These are phyloP conservation scores for Pogonomyrmex californicus DNA, from an alignment of 1,140 invertebrate genomes.

Conservation along the genomic window DNA sequence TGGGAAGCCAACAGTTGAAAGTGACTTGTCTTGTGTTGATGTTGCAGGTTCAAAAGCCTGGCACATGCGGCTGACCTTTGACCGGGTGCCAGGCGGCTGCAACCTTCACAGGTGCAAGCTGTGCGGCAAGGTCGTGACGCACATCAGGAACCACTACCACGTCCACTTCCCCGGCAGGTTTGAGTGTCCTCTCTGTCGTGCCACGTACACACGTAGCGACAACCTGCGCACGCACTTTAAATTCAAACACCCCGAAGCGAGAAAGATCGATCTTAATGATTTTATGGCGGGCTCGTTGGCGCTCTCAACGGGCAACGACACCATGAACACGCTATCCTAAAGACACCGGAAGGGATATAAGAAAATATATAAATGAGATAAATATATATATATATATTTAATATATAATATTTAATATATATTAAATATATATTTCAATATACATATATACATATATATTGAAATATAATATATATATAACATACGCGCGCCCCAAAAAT, in stretches of 20 bases:
- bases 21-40: conserved; percentile 89
- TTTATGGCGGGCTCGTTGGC: conserved; percentile 86
- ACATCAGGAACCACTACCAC: conserved; percentile 96
- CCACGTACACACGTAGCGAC: conserved; percentile 95
- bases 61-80: conserved; percentile 96
- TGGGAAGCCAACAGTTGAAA: conserved; percentile 84
- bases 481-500: conserved; percentile 58
- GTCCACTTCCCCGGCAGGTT: conserved; percentile 95
- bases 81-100: conserved; percentile 94
- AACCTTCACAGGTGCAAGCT: conserved; percentile 96
- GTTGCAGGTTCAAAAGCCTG: conserved; percentile 96
- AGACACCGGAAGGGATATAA: conserved; percentile 56
- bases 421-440: conserved; percentile 60
- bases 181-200: conserved; percentile 94
- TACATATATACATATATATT: conserved; percentile 61
- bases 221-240: conserved; percentile 95
- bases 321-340: conserved; percentile 87
- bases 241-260: conserved; percentile 95
- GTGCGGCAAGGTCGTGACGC: conserved; percentile 96
- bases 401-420: conserved; percentile 71
- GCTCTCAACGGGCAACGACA: conserved; percentile 86
- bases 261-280: conserved; percentile 91
- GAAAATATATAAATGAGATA: conserved; percentile 15
- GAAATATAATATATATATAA: conserved; percentile 56
- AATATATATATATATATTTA: conserved; percentile 62